Percentiles rank a stretch among this genome's conserved stretches.
Conservation (phyloP, 2,797 vertebrate species). For the Tiaroga cobitis region DNA sequence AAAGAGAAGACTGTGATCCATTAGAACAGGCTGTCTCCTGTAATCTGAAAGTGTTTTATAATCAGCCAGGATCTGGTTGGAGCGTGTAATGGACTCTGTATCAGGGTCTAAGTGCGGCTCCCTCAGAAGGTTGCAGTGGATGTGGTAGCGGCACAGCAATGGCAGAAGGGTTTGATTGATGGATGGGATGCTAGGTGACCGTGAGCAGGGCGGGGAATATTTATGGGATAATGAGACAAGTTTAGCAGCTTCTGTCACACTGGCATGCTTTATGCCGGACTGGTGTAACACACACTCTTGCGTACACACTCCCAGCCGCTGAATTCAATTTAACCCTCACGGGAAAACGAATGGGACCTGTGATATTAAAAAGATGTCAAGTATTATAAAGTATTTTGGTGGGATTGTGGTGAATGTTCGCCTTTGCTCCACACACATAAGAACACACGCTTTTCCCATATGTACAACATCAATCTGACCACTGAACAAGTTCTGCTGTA, state of each 20-base stretch:
- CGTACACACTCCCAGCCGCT: not conserved
- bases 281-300: constrained; percentile 12
- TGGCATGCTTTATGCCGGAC: constrained; percentile 26
- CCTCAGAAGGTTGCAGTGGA: constrained; percentile 69
- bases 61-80: constrained; percentile 31
- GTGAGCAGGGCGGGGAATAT: constrained; percentile 72
- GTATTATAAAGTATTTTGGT: constrained; percentile 49
- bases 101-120: not conserved
- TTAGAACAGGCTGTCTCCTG: constrained; percentile 31
- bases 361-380: constrained; percentile 57
- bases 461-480: constrained; percentile 46
- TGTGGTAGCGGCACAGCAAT: constrained; percentile 65
- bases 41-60: constrained; percentile 32
- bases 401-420: constrained; percentile 36
- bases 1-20: constrained; percentile 31
- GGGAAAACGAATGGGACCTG: constrained; percentile 10
- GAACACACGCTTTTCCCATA: constrained; percentile 33
- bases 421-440: constrained; percentile 41
- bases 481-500: constrained; percentile 35
- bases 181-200: constrained; percentile 75
- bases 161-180: constrained; percentile 72
- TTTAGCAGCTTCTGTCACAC: constrained; percentile 50
- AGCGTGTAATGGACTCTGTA: constrained; percentile 36
- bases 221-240: constrained; percentile 62
- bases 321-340: constrained; percentile 28